A percentile compares a stretch with the other conserved stretches of the same genome.
Conservation (phyloP, 2,113 vertebrate genomes). For the Noturus placidus region DNA sequence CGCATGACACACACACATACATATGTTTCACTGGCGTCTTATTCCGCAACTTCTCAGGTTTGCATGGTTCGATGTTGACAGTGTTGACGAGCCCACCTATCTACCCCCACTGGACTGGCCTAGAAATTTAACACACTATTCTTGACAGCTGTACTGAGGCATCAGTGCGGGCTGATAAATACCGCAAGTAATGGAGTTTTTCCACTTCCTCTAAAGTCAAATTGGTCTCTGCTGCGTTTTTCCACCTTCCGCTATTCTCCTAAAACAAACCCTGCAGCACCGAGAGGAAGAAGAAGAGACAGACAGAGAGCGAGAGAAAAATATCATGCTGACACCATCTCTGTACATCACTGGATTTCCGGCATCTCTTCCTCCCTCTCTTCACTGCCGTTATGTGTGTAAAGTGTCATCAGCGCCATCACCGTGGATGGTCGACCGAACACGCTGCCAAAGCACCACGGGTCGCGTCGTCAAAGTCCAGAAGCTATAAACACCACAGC, state of each 20-base stretch:
- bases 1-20: too few species aligned
- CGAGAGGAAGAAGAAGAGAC: neutral
- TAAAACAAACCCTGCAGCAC: slow-evolving; percentile 18
- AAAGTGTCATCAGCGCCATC: neutral
- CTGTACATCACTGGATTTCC: slow-evolving; percentile 5
- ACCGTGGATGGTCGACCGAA: neutral
- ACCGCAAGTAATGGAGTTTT: neutral
- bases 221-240: neutral
- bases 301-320: neutral
- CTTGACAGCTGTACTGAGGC: neutral
- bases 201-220: slow-evolving; percentile 19
- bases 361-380: neutral
- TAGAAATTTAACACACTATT: neutral
- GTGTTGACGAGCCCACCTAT: neutral
- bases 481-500: neutral
- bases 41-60: too few species aligned
- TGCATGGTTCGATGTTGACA: neutral
- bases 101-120: neutral
- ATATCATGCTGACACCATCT: slow-evolving; percentile 1
- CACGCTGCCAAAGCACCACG: neutral
- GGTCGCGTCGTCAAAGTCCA: neutral
- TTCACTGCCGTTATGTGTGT: slow-evolving; percentile 11
- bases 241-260: neutral
- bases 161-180: neutral
- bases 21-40: too few species aligned